Evolutionary conservation across 2,113 vertebrate genomes (phyloP), one percentile per base, ranked within the genome.

Genomic region (Chroicocephalus ridibundus): DNA sequence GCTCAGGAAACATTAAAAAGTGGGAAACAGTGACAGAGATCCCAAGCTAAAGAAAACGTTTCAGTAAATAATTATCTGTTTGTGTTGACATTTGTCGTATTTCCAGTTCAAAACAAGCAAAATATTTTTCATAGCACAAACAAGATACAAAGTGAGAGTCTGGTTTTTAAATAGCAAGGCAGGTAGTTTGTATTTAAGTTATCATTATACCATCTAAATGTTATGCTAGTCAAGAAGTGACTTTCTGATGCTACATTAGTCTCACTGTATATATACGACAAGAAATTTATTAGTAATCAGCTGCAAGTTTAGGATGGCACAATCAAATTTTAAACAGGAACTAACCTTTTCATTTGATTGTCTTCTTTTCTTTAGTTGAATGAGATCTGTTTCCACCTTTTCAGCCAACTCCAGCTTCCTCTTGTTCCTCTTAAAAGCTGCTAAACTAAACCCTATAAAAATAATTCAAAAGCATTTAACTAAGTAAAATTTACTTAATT

Each of bases 381-480:
- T 99, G 80, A 98, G 98, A 97, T 99, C 99, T 57, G 98, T 98
- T 97, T 99, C 99, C 98, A 99, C 98, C 97, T 98, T 99, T 98
- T 99, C 99, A 26, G 99, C 99, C 95, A 99, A 96, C 96, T 99
- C 99, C 98, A 99, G 98, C 98, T 99, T 99, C 96, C 99, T 98
- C 97, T 99, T 99, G 98, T 99, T 99, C 98, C 99, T 99, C 98
- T 99, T 99, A 98, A 99, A 99, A 57, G 99, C 99, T 96, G 99
- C 99, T 97, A 99, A 98, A 98, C 99, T 99, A 98, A 99, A 99
- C 96, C 99, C 99, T 99, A 97, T 44, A 98, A 98, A 97, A 98
- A 96, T 76, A 97, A 75, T 95, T 94, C 62, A 95, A 90, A 87
- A 92, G 40, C 32, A 82, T 38, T 87, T 94, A 95, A 90, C 71